Conservation (phyloP, 2,888 invertebrate species). For the Thera britannica region DNA sequence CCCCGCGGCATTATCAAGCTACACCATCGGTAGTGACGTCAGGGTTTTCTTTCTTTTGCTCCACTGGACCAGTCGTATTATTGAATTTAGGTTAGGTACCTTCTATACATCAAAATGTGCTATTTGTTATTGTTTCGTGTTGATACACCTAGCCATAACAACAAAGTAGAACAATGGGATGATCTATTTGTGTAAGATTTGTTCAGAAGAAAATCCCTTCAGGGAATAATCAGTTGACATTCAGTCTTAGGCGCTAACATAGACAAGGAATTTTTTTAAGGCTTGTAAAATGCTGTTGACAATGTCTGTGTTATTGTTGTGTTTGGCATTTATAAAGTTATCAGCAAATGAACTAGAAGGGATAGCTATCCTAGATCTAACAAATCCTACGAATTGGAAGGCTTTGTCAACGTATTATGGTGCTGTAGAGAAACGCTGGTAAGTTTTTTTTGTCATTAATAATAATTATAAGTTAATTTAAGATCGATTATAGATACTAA, state of each 20-base stretch:
- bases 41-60: no score
- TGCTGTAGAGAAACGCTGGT: constrained; percentile 63
- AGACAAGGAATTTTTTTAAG: not conserved
- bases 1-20: no score
- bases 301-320: constrained; percentile 12
- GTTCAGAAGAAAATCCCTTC: not conserved
- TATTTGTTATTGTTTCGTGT: not conserved
- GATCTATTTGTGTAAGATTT: not conserved
- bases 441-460: constrained; percentile 21
- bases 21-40: no score
- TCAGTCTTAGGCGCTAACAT: not conserved
- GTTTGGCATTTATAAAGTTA: not conserved
- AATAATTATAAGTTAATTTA: no score
- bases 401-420: constrained; percentile 57
- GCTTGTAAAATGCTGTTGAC: not conserved
- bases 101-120: not conserved
- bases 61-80: no score
- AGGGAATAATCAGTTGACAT: not conserved
- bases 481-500: no score
- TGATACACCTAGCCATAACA: constrained; percentile 1
- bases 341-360: constrained; percentile 23
- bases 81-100: no score
- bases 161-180: not conserved
- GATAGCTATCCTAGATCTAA: constrained; percentile 61
- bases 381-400: constrained; percentile 60